phyloP scores from a whole-genome alignment of 2,888 invertebrate genomes.

The Scrobipalpa costella region DNA sequence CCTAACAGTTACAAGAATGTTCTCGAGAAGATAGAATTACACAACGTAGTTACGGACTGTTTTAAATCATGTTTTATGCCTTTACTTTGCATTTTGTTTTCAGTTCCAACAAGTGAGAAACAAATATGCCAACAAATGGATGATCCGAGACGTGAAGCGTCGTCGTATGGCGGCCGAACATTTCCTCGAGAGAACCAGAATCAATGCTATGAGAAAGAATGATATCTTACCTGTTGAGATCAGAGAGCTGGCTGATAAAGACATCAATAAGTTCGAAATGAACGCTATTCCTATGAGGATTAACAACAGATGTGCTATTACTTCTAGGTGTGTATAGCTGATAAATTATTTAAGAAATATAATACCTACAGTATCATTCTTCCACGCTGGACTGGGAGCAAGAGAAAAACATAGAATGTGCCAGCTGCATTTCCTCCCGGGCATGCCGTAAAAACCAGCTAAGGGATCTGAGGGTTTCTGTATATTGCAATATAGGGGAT shows the following conservation, averaged over 20 bases:
- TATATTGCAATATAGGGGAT: too few species aligned
- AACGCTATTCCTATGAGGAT: slow-evolving; percentile 85
- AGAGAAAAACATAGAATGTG: too few species aligned
- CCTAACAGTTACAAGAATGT: too few species aligned
- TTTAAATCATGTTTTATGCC: not conserved
- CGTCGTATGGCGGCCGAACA: slow-evolving; percentile 87
- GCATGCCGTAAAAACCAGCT: too few species aligned
- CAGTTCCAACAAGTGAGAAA: slow-evolving; percentile 87
- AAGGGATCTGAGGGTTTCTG: too few species aligned
- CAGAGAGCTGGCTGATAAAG: slow-evolving; percentile 88
- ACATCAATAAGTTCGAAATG: slow-evolving; percentile 88
- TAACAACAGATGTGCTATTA: slow-evolving; percentile 91
- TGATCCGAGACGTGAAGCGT: slow-evolving; percentile 93
- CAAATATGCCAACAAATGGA: slow-evolving; percentile 91
- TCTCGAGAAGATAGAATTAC: not conserved
- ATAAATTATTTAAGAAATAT: too few species aligned
- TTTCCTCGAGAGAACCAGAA: slow-evolving; percentile 88
- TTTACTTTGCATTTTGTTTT: slow-evolving; percentile 36
- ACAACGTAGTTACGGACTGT: not conserved
- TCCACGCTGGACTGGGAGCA: too few species aligned
- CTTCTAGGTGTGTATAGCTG: slow-evolving; percentile 85
- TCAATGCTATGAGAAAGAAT: slow-evolving; percentile 92
- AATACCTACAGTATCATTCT: too few species aligned
- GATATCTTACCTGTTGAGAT: slow-evolving; percentile 91
- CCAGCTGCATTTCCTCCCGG: too few species aligned